Conservation (phyloP, 1,140 invertebrate species). For the Drosophila willistoni region DNA sequence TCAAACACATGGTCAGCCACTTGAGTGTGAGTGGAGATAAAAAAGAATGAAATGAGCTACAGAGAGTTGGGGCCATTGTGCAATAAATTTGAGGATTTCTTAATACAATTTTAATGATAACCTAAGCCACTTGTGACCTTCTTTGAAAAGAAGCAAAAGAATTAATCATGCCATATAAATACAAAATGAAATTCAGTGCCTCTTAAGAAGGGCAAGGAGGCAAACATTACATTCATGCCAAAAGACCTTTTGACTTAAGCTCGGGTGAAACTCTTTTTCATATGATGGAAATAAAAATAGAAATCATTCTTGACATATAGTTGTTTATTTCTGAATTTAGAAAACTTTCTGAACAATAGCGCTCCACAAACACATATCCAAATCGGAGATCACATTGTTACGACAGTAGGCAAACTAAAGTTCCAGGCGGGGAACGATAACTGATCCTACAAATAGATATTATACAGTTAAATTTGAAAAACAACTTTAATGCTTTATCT, state of each 20-base stretch:
- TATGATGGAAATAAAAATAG: too few relatives aligned
- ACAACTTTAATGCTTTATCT: background rate
- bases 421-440: background rate
- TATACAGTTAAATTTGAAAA: background rate
- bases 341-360: background rate
- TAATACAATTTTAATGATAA: background rate
- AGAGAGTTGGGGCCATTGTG: background rate
- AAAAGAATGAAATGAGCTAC: background rate
- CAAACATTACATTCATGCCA: too few relatives aligned
- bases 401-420: background rate
- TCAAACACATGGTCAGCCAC: slow-evolving; percentile 43
- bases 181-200: background rate
- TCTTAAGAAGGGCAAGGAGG: too few relatives aligned
- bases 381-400: background rate
- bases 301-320: too few relatives aligned
- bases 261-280: too few relatives aligned
- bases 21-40: background rate
- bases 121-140: background rate
- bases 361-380: background rate
- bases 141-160: background rate
- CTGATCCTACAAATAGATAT: background rate
- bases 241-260: too few relatives aligned
- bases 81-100: slow-evolving; percentile 9
- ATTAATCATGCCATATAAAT: background rate
- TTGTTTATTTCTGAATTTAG: too few relatives aligned